phyloP scores from a whole-genome alignment of 2,797 vertebrate species.

The Fistularia commersonii region DNA sequence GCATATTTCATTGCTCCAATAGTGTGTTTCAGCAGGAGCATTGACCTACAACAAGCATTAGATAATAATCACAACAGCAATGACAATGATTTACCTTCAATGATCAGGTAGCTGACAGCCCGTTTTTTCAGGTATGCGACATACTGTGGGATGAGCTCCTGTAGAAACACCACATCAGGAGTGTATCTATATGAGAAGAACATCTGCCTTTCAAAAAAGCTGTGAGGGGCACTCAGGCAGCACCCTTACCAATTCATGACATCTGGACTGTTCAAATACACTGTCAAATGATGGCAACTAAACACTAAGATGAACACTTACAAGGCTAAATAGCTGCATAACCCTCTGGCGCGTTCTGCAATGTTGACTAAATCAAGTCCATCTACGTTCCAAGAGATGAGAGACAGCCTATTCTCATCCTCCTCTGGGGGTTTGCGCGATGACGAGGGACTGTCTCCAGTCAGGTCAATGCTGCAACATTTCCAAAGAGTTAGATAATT shows the following conservation, averaged over 20 bases:
- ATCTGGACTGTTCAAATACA: neutral
- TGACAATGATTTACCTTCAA: constrained; percentile 79
- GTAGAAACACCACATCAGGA: constrained; percentile 92
- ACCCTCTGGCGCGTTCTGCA: constrained; percentile 80
- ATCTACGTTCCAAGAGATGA: constrained; percentile 94
- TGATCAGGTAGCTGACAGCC: constrained; percentile 82
- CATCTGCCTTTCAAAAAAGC: neutral
- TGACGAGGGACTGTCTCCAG: constrained; percentile 71
- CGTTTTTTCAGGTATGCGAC: constrained; percentile 83
- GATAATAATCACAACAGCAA: no score
- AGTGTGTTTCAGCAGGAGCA: no score
- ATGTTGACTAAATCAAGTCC: constrained; percentile 84
- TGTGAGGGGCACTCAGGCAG: no score
- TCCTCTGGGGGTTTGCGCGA: constrained; percentile 46
- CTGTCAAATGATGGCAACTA: neutral
- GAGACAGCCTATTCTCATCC: constrained; percentile 77
- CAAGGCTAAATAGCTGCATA: constrained; percentile 86
- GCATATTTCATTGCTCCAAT: no score
- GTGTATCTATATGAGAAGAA: constrained; percentile 76
- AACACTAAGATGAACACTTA: constrained; percentile 70
- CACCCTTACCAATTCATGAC: no score
- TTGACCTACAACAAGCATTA: no score
- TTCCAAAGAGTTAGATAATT: constrained; percentile 1
- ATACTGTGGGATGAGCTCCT: constrained; percentile 87
- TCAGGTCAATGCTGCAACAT: constrained; percentile 84